phyloP scores from a whole-genome alignment of 1,140 invertebrate genomes.

The Ridgeia piscesae region DNA sequence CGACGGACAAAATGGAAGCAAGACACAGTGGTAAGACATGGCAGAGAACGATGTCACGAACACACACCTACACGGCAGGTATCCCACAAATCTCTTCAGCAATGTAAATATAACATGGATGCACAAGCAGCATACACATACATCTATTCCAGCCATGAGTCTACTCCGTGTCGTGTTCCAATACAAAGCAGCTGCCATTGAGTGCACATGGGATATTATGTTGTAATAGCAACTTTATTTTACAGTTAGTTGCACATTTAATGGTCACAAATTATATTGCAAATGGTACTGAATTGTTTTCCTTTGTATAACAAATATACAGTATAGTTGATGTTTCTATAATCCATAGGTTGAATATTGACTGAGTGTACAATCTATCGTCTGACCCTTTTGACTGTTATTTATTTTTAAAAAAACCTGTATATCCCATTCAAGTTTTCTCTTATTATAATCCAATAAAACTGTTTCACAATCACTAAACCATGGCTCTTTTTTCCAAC shows the following conservation, averaged over 20 bases:
- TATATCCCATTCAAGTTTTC: no score
- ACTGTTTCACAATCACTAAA: no score
- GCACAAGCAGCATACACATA: not conserved
- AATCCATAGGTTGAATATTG: no score
- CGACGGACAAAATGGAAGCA: not conserved
- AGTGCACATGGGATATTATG: not conserved
- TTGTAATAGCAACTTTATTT: not conserved
- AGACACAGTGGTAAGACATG: not conserved
- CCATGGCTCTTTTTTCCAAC: no score
- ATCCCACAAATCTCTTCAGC: not conserved
- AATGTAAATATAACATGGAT: not conserved
- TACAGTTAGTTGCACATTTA: not conserved
- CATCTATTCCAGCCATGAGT: not conserved
- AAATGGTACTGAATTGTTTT: not conserved
- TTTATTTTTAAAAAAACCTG: no score
- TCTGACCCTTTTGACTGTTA: not conserved
- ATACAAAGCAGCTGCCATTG: not conserved
- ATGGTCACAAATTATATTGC: not conserved
- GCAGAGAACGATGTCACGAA: not conserved
- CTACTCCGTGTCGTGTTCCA: not conserved
- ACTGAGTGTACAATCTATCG: no score
- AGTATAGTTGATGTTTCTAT: no score
- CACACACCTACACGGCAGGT: not conserved
- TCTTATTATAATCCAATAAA: no score
- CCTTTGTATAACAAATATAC: not conserved